Percentiles rank a stretch among this genome's conserved stretches.
These are phyloP conservation scores for Encarsia formosa DNA, from an alignment of 2,888 invertebrate genomes.

Conservation along the genomic window DNA sequence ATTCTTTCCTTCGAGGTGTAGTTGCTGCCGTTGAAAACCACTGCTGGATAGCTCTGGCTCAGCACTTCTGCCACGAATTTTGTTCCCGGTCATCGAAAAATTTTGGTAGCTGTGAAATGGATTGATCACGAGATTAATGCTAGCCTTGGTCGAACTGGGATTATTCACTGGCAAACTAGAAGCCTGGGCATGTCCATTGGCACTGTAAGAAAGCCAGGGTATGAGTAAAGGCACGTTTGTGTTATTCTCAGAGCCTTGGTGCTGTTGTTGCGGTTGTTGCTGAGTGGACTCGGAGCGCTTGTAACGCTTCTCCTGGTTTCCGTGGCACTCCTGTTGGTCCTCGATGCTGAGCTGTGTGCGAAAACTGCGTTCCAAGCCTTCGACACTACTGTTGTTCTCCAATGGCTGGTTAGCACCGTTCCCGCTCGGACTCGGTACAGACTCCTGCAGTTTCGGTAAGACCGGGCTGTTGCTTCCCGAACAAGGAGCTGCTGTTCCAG, in stretches of 20 bases:
- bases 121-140: conserved; percentile 20
- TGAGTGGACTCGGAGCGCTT: conserved; percentile 34
- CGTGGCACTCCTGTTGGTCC: conserved; percentile 13
- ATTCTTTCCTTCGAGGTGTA: neutral
- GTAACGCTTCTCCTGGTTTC: conserved; percentile 38
- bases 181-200: conserved; percentile 6
- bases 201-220: conserved; percentile 16
- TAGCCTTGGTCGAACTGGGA: neutral
- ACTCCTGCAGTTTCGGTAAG: conserved; percentile 36
- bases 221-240: conserved; percentile 11
- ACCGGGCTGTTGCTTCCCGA: conserved; percentile 22
- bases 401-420: conserved; percentile 17
- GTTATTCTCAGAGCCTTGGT: neutral
- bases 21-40: neutral
- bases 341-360: conserved; percentile 42
- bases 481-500: neutral
- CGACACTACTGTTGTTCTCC: conserved; percentile 17
- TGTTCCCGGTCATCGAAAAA: neutral
- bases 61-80: neutral
- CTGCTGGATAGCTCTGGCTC: neutral
- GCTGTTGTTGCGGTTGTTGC: conserved; percentile 3
- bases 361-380: conserved; percentile 42
- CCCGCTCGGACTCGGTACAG: conserved; percentile 12
- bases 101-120: conserved; percentile 19
- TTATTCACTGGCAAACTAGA: neutral